Evolutionary conservation across 2,888 invertebrate species (phyloP), one percentile per base, ranked within the genome.

Genomic region (Dynastes maya): DNA sequence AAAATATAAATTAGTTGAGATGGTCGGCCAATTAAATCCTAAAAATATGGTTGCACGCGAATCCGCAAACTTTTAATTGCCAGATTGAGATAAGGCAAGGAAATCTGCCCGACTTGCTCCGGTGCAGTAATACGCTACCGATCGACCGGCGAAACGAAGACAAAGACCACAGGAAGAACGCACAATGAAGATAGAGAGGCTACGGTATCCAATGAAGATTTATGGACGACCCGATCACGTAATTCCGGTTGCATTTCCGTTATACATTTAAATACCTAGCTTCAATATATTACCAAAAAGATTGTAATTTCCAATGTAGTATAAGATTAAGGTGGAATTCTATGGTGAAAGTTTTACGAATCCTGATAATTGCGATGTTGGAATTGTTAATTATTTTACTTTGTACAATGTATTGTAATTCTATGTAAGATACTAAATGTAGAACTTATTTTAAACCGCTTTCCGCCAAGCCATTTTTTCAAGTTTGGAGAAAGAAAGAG

Each of bases 1-100:
- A 11, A 29, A 55, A 70, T 9, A 51, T 51, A 70, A 70, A 49
- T 70, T 51, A 32, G 32, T 29, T 27, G 29, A 29, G 51, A 70
- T 70, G 40, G 63, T 70, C 40, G 63, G 29, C 40, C 74, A 61
- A 61, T 61, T 74, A 74, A 55, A 58, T 58, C 45, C 32, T 58
- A 37, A 58, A 74, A 58, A 61, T 74, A 74, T 45, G 61, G 74
- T 37, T 58, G 27, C 27, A 40, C 74, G 74, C 22, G 58, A 29
- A 74, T 53, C 70, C 53, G 37, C 70, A 74, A 74, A 74, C 61
- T 74, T 74, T 74, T 74, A 61, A 74, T 74, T 74, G 61, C 61
- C 58, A n/a, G 70, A 70, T 70, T 70, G 37, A 70, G 70, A 70
- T 70, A 70, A 70, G 53, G 70, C n/a, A 22, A 27, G 32, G 32